Base-by-base conservation (phyloP, 2,888 invertebrate genomes). In the Euproctis similis region DNA sequence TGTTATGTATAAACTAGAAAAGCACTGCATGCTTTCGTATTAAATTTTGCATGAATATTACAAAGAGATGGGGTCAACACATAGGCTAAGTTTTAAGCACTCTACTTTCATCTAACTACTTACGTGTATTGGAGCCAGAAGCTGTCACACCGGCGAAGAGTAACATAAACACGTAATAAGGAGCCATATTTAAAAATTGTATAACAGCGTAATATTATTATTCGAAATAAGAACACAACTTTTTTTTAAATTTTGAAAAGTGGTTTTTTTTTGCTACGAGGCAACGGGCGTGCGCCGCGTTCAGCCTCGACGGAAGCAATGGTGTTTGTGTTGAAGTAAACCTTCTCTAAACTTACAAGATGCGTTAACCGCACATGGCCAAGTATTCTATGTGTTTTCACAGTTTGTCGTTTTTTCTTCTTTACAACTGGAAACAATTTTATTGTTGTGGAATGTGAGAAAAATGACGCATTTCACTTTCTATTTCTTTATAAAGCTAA, bases 51-150 rank as follows among this genome's bases (percentile, higher is more conserved):
- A n/a, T n/a, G n/a, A n/a, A n/a, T n/a, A n/a, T n/a, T n/a, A n/a
- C n/a, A n/a, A n/a, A n/a, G n/a, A n/a, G n/a, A n/a, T n/a, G n/a
- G n/a, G n/a, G n/a, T n/a, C n/a, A n/a, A n/a, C n/a, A n/a, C n/a
- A n/a, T n/a, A n/a, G n/a, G n/a, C n/a, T n/a, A n/a, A n/a, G n/a
- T n/a, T n/a, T n/a, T n/a, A n/a, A n/a, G n/a, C n/a, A n/a, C n/a
- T 63, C 71, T 53, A 76, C 75, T 76, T 77, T 76, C 73, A 67
- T 76, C 53, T 42, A 51, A 40, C 38, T 55, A 81, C 82, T 84
- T 72, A 82, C 82, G 73, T 66, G 77, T 61, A 39, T 73, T 65
- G 12, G 78, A 58, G 36, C 69, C 64, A 38, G 72, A 59, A 17
- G 72, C 62, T 34, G 72, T 42, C 33, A 65, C 59, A 21, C 67